These are phyloP conservation scores for Plagodis dolabraria DNA, from an alignment of 2,888 invertebrate genomes.

Conservation along the genomic window DNA sequence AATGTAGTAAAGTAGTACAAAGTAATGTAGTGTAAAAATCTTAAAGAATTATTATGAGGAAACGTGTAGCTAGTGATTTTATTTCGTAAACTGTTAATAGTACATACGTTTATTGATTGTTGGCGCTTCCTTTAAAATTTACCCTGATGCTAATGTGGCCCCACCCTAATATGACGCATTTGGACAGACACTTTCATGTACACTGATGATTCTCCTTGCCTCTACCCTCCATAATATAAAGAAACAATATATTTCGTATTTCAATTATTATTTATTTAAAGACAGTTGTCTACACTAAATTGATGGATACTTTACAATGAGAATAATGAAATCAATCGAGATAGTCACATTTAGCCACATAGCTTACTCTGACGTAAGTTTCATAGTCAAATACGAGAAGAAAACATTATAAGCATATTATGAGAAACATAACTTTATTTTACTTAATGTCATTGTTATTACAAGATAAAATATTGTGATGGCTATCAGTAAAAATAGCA, in stretches of 20 bases:
- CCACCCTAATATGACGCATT: too few species aligned
- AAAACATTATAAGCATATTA: slow-evolving; percentile 30
- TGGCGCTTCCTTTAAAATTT: too few species aligned
- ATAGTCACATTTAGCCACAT: slow-evolving; percentile 34
- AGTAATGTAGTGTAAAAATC: too few species aligned
- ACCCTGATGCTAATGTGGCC: too few species aligned
- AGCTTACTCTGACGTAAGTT: slow-evolving; percentile 32
- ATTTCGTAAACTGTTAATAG: too few species aligned
- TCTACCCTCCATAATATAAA: not conserved
- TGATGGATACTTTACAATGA: slow-evolving; percentile 51
- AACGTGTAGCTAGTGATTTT: too few species aligned
- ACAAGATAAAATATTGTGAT: too few species aligned
- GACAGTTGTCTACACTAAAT: slow-evolving; percentile 27
- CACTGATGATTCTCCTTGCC: too few species aligned
- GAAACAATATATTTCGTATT: slow-evolving; percentile 12
- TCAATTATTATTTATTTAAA: slow-evolving; percentile 31
- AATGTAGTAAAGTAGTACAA: too few species aligned
- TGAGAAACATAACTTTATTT: not conserved
- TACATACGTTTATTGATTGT: too few species aligned
- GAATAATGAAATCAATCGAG: slow-evolving; percentile 38
- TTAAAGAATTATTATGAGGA: too few species aligned
- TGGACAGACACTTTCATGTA: too few species aligned
- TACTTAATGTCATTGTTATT: not conserved
- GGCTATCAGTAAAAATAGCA: slow-evolving; percentile 13
- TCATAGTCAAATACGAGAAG: slow-evolving; percentile 22